Base-by-base conservation (phyloP, 2,797 vertebrate genomes). In the Okamejei kenojei region DNA sequence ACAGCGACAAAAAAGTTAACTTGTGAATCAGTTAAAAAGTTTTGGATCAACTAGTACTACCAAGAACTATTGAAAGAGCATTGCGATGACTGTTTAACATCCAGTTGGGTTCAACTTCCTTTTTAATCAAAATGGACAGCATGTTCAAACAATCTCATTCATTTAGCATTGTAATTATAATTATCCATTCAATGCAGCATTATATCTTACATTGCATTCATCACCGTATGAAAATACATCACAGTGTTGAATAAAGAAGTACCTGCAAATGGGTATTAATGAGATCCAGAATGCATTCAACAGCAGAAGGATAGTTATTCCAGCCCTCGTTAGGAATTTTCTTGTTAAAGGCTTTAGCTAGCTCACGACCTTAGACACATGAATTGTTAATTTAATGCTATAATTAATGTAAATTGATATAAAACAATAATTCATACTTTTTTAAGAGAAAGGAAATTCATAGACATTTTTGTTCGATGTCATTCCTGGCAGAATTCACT, bases 231-330 rank as follows among this genome's bases (percentile, higher is more conserved):
- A 76, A n/a, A 54, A 92, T 29, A 54, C 8, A 74, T 45, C 26
- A 35, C 32, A 23, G 71, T 91, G 17, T 74, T 74, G 21, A 91
- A 76, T 92, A 82, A 73, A 81, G 54, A 82, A 93, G 0, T 93
- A 94, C 93, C 93, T 94, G 93, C 61, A 93, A 54, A 93, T 94
- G 0, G 91, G 93, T 71, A 92, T 94, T 95, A 93, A 32, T 79
- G 74, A 94, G 93, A 93, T 93, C 77, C 94, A 88, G 93, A 93
- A 93, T 90, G 0, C 94, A 93, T 93, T 90, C 93, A 63, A 90
- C 93, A 93, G 82, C 94, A 78, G 93, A 94, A 94, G 93, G 93
- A 45, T 94, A 94, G 81, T 19, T 93, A 90, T 93, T 63, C 19
- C 58, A 94, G 54, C 54, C 93, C 93, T 71, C 92, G 93, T 94